Conservation (phyloP, 2,797 vertebrate genomes). For the Gadopsis bispinosus region DNA sequence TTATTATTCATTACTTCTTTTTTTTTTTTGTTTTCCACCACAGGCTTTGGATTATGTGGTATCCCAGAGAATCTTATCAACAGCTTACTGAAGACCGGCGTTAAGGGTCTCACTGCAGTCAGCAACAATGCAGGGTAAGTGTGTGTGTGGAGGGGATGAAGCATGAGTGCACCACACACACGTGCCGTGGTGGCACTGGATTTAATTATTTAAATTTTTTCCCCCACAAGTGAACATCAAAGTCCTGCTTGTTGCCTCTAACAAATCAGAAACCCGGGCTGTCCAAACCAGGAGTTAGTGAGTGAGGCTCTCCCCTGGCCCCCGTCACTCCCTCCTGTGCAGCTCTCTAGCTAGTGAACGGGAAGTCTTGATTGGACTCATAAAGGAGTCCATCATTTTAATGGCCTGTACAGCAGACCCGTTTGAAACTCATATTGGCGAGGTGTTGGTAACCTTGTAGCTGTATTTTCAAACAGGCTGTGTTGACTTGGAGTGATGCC, state of each 20-base stretch:
- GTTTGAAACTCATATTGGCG: not conserved
- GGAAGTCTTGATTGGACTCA: not conserved
- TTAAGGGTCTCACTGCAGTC: constrained; percentile 92
- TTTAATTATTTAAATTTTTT: constrained; percentile 4
- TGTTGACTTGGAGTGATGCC: constrained; percentile 5
- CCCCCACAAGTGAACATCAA: not conserved
- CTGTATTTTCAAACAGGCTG: constrained; percentile 1
- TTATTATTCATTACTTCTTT: not conserved
- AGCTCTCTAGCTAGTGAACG: not conserved
- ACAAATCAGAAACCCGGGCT: not conserved
- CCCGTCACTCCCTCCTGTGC: not conserved
- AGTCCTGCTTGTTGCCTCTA: not conserved
- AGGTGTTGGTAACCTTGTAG: constrained; percentile 9
- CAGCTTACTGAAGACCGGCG: constrained; percentile 92
- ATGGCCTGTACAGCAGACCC: not conserved
- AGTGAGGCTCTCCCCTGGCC: not conserved
- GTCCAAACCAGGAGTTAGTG: not conserved
- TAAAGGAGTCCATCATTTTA: not conserved
- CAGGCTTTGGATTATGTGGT: constrained; percentile 97
- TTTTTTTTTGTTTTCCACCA: constrained; percentile 13
- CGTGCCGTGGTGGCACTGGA: not conserved
- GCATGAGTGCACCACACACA: not conserved
- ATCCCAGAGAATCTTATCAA: constrained; percentile 98
- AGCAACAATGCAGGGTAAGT: constrained; percentile 98
- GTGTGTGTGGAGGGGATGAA: constrained; percentile 2